Conservation (phyloP, 2,888 invertebrate species). For the Pristionchus maxplancki region DNA sequence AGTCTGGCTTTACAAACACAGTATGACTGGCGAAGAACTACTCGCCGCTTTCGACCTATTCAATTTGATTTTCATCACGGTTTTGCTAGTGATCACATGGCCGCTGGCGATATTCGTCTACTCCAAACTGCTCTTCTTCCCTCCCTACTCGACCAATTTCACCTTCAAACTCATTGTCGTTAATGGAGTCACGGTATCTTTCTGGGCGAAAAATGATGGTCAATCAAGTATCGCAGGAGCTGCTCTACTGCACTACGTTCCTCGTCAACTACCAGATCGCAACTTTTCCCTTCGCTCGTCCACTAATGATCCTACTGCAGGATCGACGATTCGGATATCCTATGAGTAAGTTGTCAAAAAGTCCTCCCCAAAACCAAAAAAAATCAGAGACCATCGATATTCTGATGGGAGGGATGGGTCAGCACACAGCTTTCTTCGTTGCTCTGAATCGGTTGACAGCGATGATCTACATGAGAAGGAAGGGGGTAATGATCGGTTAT, state of each 20-base stretch:
- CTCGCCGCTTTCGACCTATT: not conserved
- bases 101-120: conserved; percentile 11
- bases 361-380: too few species aligned
- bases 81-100: not conserved
- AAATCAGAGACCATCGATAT: not conserved
- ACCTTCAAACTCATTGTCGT: not conserved
- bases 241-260: not conserved
- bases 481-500: not conserved
- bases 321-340: not conserved
- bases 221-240: not conserved
- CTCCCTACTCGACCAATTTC: not conserved
- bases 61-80: not conserved
- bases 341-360: not conserved
- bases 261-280: not conserved
- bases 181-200: not conserved
- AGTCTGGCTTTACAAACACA: too few species aligned
- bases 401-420: not conserved
- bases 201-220: too few species aligned
- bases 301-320: not conserved
- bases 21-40: not conserved
- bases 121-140: not conserved
- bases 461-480: not conserved
- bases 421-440: not conserved
- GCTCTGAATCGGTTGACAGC: not conserved
- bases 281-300: not conserved